phyloP scores from a whole-genome alignment of 2,113 vertebrate genomes.

The Vidua chalybeata region DNA sequence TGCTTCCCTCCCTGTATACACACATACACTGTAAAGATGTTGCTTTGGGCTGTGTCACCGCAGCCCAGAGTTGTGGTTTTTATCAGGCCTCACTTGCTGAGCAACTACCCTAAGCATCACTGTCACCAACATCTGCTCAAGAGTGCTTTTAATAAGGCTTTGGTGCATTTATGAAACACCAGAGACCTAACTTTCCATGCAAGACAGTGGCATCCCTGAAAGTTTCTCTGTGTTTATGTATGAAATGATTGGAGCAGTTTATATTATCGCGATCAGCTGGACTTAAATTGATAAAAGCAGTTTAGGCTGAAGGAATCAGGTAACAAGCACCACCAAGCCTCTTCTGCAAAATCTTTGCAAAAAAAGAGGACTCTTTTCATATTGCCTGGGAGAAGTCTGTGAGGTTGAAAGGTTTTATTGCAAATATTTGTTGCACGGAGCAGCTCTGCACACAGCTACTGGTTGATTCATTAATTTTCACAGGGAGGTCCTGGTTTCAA shows the following conservation, averaged over 20 bases:
- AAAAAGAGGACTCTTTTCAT: neutral
- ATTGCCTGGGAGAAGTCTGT: neutral
- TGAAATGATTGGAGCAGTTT: neutral
- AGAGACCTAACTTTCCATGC: neutral
- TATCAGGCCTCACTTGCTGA: neutral
- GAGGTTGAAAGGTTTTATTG: conserved; percentile 10
- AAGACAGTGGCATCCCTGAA: neutral
- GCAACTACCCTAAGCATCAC: neutral
- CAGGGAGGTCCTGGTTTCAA: neutral
- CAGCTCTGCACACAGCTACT: neutral
- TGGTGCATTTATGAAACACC: neutral
- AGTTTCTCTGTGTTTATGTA: neutral
- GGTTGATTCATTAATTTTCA: neutral
- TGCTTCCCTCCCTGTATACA: neutral
- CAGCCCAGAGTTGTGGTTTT: neutral
- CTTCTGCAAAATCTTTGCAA: neutral
- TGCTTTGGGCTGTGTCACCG: neutral
- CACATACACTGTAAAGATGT: neutral
- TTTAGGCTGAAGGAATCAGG: neutral
- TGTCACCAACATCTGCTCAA: neutral
- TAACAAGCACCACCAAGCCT: neutral
- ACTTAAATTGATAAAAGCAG: neutral
- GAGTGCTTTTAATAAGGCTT: neutral
- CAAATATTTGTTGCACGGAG: neutral
- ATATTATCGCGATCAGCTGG: neutral